Conservation (phyloP, 2,113 vertebrate species). For the Fregetta grallaria region DNA sequence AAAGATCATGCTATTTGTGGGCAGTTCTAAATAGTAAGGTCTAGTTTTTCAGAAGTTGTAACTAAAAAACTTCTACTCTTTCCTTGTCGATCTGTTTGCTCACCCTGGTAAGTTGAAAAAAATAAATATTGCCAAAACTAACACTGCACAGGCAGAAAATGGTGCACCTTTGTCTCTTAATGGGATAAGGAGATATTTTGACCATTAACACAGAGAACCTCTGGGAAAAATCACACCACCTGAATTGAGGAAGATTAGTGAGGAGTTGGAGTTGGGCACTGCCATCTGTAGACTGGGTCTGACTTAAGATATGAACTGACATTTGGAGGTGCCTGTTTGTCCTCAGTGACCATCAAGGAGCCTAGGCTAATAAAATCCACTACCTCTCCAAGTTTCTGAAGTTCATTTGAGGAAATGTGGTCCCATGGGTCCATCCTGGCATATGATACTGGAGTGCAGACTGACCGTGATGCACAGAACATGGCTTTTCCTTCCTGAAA, state of each 20-base stretch:
- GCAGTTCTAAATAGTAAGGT: not conserved
- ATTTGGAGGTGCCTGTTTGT: not conserved
- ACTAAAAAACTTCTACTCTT: not conserved
- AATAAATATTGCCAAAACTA: not conserved
- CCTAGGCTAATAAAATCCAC: not conserved
- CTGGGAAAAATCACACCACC: not conserved
- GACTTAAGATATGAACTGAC: not conserved
- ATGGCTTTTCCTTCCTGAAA: not conserved
- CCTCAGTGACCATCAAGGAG: not conserved
- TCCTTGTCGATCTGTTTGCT: not conserved
- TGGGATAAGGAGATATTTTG: not conserved
- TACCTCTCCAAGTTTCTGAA: not conserved
- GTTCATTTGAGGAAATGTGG: not conserved
- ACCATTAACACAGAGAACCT: not conserved
- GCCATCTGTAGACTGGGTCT: not conserved
- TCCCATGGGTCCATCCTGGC: not conserved
- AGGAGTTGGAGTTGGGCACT: not conserved
- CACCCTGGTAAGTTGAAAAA: not conserved
- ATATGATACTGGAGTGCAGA: fast-evolving
- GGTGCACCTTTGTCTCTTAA: not conserved
- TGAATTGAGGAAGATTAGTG: not conserved
- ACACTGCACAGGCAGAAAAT: not conserved
- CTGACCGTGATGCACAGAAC: not conserved
- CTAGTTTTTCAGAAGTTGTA: not conserved
- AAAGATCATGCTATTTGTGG: not conserved